Base-by-base conservation (phyloP, 2,113 vertebrate species). In the Corvus cornix region DNA sequence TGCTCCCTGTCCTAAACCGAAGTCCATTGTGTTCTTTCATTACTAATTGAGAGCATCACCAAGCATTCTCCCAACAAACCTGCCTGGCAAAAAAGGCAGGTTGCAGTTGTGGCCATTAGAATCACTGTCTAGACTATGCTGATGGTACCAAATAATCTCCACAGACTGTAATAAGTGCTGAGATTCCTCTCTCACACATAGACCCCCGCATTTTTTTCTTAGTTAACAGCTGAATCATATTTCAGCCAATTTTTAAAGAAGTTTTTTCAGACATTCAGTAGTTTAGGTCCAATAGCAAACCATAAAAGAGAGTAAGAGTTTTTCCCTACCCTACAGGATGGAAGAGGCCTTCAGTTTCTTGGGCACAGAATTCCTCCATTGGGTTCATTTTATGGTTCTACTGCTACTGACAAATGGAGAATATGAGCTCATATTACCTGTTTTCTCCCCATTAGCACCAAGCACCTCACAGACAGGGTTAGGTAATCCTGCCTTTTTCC, bases 21-120 rank as follows among this genome's bases (percentile, higher is more conserved):
- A 72, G 27, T 22, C 33, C 28, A 1, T 58, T 5, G 0, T 15
- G 15, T 2, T 5, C 33, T 62, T 73, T 46, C 3, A 0, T 41
- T 20, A 44, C 33, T 22, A 49, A 37, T 66, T 0, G 0, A 16
- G 14, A 46, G 62, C 51, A 77, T 22, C 46, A 74, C 16, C 3
- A 3, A 55, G 55, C 15, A 16, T 35, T 24, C 33, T 11, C 23
- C 22, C 30, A 51, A 18, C 4, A 55, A 58, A 55, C 9, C 18
- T 33, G 11, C 28, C 33, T 26, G 48, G 18, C 9, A n/a, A 41
- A 41, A 94, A 66, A 33, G 13, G 19, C 23, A 53, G 21, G 10
- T 5, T 70, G 39, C 19, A 35, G 30, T 8, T 44, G 26, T 51
- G 51, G 31, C 44, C 22, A 7, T 37, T 9, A 26, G 48, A 55